Base-by-base conservation (phyloP, 2,113 vertebrate species). In the Meles meles region DNA sequence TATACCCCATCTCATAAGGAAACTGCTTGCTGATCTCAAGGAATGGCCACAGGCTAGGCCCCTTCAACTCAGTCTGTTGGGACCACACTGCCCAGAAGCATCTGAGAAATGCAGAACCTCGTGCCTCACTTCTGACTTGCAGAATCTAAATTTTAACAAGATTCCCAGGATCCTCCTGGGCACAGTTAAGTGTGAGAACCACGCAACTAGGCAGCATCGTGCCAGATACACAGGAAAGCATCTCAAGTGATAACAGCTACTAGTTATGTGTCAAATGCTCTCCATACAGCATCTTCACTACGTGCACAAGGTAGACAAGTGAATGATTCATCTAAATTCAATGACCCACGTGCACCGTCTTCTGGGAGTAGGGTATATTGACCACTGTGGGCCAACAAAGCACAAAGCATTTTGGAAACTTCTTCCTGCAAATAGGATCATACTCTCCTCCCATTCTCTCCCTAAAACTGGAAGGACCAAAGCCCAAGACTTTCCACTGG, bases 261-360 rank as follows among this genome's bases (percentile, higher is more conserved):
- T 76, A 15, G 17, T 90, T 88, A 37, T 2, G 44, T 49, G 29
- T 21, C 37, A 31, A 63, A 7, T 52, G 31, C 6, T 93, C 90
- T 84, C 72, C 90, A 55, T 9, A 20, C 0, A 44, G 34, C 15
- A 55, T 83, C 81, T 87, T 71, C 20, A 52, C 77, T 4, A 25
- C 2, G 69, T 2, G 27, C 63, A 67, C 37, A 83, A 42, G 8
- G 27, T 3, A 47, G 39, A 94, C 14, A 79, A 82, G 65, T 49
- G 88, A 92, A 94, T 13, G 59, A 27, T 12, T 27, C n/a, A 82
- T 34, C 94, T 87, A 47, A 76, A 65, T 27, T 31, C 65, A 47
- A 6, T 6, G 12, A 15, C 12, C 17, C 63, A 52, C 29, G 7
- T 9, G 42, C 59, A 89, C 89, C 15, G 37, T 67, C 52, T 63